Evolutionary conservation across 2,113 vertebrate species (phyloP).

Genomic region (Ciconia stormi): DNA sequence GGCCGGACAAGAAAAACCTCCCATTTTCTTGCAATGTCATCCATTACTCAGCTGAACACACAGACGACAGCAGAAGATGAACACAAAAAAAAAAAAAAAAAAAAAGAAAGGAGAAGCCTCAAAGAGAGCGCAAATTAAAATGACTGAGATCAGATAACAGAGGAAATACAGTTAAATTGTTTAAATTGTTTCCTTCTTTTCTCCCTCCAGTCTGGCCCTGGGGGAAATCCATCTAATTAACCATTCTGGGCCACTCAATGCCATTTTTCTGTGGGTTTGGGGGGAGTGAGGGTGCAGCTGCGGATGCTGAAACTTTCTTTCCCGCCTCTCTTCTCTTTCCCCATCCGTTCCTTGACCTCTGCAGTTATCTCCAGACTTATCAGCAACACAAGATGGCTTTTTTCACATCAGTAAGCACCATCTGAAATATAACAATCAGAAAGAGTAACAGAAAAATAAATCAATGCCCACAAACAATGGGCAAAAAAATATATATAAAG

Average conservation of each 20-base stretch:
- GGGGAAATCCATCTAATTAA: constrained; percentile 20
- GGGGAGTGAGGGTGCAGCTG: background rate
- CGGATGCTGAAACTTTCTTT: background rate
- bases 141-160: constrained; percentile 30
- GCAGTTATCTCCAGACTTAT: constrained; percentile 72
- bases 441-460: constrained; percentile 72
- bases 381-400: constrained; percentile 68
- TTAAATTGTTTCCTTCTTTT: constrained; percentile 37
- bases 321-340: background rate
- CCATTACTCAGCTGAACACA: background rate
- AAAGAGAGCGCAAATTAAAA: constrained; percentile 44
- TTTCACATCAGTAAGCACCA: constrained; percentile 75
- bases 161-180: constrained; percentile 21
- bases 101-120: background rate
- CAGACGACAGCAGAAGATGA: background rate
- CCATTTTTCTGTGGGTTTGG: background rate
- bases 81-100: background rate
- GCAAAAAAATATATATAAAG: background rate
- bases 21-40: background rate
- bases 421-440: constrained; percentile 69
- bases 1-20: background rate
- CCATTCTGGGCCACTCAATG: background rate
- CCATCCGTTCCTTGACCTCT: constrained; percentile 61
- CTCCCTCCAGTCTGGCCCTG: background rate
- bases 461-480: constrained; percentile 66